A percentile compares a stretch with the other conserved stretches of the same genome.
These are phyloP conservation scores for Lanistes nyassanus DNA, from an alignment of 1,140 invertebrate species.

Conservation along the genomic window DNA sequence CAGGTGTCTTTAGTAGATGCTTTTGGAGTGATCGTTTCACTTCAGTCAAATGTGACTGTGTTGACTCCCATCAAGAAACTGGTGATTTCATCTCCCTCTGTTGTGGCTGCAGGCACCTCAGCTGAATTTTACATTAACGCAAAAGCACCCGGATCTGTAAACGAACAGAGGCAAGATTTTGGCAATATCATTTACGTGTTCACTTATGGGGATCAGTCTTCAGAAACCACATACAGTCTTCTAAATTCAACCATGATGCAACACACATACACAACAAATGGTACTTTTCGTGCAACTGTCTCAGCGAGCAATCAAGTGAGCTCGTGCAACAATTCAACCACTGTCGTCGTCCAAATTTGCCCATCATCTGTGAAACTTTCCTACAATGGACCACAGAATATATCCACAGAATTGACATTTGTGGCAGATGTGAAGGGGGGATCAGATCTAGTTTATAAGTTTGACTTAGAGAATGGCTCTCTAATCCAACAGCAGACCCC, in stretches of 20 bases:
- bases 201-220: constrained; percentile 1
- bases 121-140: neutral
- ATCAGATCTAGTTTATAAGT: constrained; percentile 31
- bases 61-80: constrained; percentile 4
- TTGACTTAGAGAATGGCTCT: constrained; percentile 32
- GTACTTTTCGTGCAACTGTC: constrained; percentile 19
- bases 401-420: constrained; percentile 31
- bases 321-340: neutral
- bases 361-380: constrained; percentile 27
- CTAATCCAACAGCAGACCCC: neutral
- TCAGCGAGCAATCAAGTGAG: constrained; percentile 29
- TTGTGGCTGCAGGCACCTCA: neutral
- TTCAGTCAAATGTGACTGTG: constrained; percentile 1
- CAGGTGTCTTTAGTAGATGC: constrained; percentile 10
- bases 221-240: neutral
- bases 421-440: constrained; percentile 21
- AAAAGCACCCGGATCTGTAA: neutral
- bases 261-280: neutral
- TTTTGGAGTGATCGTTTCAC: constrained; percentile 20
- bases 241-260: neutral
- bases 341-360: constrained; percentile 24
- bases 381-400: constrained; percentile 41
- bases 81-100: neutral
- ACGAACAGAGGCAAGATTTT: neutral
- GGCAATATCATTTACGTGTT: constrained; percentile 23